Evolutionary conservation across 1,140 invertebrate species (phyloP).

Genomic region (Zaprionus nigranus): DNA sequence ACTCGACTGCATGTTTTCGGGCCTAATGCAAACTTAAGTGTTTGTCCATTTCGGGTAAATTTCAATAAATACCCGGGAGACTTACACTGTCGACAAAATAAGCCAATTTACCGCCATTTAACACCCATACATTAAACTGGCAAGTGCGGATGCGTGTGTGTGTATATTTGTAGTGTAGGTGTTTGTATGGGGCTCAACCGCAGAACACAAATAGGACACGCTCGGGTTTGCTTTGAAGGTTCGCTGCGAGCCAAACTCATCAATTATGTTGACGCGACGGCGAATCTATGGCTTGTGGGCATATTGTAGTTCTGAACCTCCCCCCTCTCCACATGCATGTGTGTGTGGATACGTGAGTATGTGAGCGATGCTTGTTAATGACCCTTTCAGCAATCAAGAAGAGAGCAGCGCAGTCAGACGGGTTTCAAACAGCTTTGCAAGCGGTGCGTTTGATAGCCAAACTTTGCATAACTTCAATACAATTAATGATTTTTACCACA

Average conservation of each 20-base stretch:
- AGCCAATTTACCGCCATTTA: conserved; percentile 69
- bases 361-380: conserved; percentile 54
- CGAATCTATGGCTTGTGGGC: conserved; percentile 37
- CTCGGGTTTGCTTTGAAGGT: conserved; percentile 34
- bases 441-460: background rate
- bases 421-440: conserved; percentile 8
- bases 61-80: conserved; percentile 76
- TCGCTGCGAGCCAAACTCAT: conserved; percentile 72
- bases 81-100: conserved; percentile 79
- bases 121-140: conserved; percentile 27
- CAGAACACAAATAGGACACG: conserved; percentile 60
- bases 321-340: background rate
- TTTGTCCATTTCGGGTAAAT: conserved; percentile 76
- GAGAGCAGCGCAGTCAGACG: conserved; percentile 11
- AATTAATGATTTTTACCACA: too few relatives aligned
- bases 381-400: conserved; percentile 44
- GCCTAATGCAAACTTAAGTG: conserved; percentile 69
- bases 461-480: background rate
- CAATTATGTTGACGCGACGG: conserved; percentile 76
- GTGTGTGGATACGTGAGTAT: background rate
- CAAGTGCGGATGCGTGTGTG: conserved; percentile 26
- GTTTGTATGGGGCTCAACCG: conserved; percentile 36
- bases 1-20: conserved; percentile 18
- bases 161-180: conserved; percentile 11
- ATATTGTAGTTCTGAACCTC: background rate